Percentiles rank a stretch among this genome's conserved stretches.
phyloP scores from a whole-genome alignment of 2,888 invertebrate genomes.

The Chromoteleia sp. region DNA sequence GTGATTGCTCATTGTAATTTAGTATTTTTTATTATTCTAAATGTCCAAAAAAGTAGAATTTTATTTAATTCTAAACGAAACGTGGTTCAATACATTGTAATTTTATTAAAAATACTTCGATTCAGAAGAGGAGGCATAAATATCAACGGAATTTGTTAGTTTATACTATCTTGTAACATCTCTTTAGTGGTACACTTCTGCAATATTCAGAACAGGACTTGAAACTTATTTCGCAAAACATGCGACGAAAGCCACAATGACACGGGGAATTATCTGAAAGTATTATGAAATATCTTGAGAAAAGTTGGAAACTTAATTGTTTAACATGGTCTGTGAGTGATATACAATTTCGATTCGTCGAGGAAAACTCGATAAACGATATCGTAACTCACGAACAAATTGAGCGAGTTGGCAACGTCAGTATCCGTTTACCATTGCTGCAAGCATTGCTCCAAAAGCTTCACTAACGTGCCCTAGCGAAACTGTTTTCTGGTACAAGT shows the following conservation, averaged over 20 bases:
- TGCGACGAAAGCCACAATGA: background rate
- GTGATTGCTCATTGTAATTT: too few relatives aligned
- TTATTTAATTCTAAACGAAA: too few relatives aligned
- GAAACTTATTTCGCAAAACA: conserved; percentile 11
- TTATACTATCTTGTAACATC: too few relatives aligned
- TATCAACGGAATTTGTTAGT: too few relatives aligned
- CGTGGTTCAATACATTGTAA: too few relatives aligned
- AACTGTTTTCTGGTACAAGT: conserved; percentile 49
- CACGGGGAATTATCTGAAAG: conserved; percentile 22
- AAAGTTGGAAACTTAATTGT: conserved; percentile 59
- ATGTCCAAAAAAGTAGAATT: too few relatives aligned
- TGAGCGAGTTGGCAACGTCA: conserved; percentile 68
- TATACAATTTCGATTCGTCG: conserved; percentile 59
- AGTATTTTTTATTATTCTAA: too few relatives aligned
- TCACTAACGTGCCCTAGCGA: conserved; percentile 11
- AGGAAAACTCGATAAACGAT: conserved; percentile 59
- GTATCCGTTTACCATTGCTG: conserved; percentile 62
- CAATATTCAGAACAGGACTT: background rate
- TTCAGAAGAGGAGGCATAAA: too few relatives aligned
- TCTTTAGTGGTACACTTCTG: too few relatives aligned
- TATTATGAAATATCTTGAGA: conserved; percentile 30
- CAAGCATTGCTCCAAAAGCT: conserved; percentile 31
- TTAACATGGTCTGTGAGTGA: conserved; percentile 69
- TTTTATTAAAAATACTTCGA: too few relatives aligned
- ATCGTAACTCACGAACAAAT: conserved; percentile 72